These are phyloP conservation scores for Brachionus koreanus DNA, from an alignment of 1,140 invertebrate genomes.

Conservation along the genomic window DNA sequence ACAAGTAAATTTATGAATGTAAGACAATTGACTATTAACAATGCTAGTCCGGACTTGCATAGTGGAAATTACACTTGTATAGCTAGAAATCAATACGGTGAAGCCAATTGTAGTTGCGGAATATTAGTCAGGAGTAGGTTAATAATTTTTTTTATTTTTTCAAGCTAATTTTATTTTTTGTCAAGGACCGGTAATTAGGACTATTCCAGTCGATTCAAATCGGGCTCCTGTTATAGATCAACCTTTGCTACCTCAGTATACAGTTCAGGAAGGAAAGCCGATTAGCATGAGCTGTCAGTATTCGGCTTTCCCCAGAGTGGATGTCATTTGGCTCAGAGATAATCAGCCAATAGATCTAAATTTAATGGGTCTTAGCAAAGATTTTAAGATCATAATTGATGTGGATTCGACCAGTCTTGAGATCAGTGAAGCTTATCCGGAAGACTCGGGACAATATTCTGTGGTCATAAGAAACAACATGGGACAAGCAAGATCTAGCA, in stretches of 20 bases:
- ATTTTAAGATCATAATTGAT: slow-evolving; percentile 52
- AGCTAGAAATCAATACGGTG: slow-evolving; percentile 61
- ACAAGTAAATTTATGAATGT: slow-evolving; percentile 60
- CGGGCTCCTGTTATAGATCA: slow-evolving; percentile 26
- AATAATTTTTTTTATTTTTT: slow-evolving; percentile 46
- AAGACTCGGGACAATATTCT: slow-evolving; percentile 92
- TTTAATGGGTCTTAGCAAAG: slow-evolving; percentile 47
- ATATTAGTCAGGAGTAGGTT: slow-evolving; percentile 51
- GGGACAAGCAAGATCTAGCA: slow-evolving; percentile 63
- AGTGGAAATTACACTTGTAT: slow-evolving; percentile 58
- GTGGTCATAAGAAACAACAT: slow-evolving; percentile 90
- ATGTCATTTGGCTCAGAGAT: slow-evolving; percentile 68
- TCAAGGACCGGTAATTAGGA: slow-evolving; percentile 1
- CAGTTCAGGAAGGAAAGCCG: slow-evolving; percentile 52
- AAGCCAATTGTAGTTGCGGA: slow-evolving; percentile 49
- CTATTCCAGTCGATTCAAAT: not conserved
- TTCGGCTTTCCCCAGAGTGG: slow-evolving; percentile 64
- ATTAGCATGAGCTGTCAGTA: slow-evolving; percentile 52
- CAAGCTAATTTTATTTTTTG: not conserved
- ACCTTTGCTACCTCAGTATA: slow-evolving; percentile 18
- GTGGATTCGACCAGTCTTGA: slow-evolving; percentile 65
- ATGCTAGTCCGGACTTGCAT: slow-evolving; percentile 47
- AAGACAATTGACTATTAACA: slow-evolving; percentile 17
- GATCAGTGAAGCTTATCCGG: slow-evolving; percentile 89
- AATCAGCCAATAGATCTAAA: slow-evolving; percentile 52